Base-by-base conservation (phyloP, 2,797 vertebrate species). In the Lutjanus argentimaculatus region DNA sequence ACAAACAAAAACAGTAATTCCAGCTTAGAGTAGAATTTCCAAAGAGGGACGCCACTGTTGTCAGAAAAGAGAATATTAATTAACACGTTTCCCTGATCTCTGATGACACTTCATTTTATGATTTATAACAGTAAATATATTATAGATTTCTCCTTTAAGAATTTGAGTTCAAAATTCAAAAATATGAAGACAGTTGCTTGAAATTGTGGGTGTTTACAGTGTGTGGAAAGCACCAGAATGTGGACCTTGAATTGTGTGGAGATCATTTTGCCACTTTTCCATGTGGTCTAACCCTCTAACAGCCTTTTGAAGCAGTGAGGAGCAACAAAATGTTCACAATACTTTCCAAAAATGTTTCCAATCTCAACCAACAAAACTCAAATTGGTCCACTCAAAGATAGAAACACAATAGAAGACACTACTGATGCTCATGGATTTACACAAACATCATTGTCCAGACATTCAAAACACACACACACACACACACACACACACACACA, bases 391-490 rank as follows among this genome's bases (percentile, higher is more conserved):
- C 53, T 57, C 43, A 42, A 64, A 75, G 46, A 75, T 7, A 42
- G 2, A 53, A 67, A 52, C 12, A 66, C 14, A 58, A 63, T 55
- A 61, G 36, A 67, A 64, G 40, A 77, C 52, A 52, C 46, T 16
- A 56, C 49, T 55, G 74, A 46, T 58, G 45, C 75, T 66, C n/a
- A 1, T 63, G 63, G 58, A 79, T 73, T 77, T 19, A 61, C 62
- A 61, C 45, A 75, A n/a, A 73, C 75, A 57, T 61, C 70, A 72
- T 46, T 67, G 15, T 11, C 36, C 30, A 77, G 71, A 82, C 76
- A 64, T 69, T 66, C 8, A 73, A 76, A 36, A 4, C 43, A 45
- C 11, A 45, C 43, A 11, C 30, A 45, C 10, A 45, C 43, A 4
- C 43, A 9, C 43, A 11, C 30, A 45, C 43, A 59, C 55, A 72